Evolutionary conservation across 2,797 vertebrate genomes (phyloP).

Genomic region (Bryconaethiops microstoma): DNA sequence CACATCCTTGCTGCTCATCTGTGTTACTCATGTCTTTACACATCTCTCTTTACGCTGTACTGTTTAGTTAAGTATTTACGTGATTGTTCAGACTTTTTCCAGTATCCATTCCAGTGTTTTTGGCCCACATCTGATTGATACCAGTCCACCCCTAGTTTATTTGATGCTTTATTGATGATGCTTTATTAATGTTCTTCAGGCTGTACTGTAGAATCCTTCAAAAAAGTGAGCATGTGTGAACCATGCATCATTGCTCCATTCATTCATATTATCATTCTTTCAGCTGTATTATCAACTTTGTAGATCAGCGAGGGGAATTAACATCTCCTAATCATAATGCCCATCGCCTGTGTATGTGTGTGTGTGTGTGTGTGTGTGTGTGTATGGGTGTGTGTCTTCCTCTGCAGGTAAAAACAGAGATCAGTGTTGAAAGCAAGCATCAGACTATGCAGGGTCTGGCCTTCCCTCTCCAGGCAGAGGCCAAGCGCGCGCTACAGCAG

Average conservation of each 20-base stretch:
- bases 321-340: background rate
- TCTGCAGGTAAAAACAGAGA: conserved; percentile 91
- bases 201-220: background rate
- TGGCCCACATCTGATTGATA: too few species aligned
- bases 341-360: background rate
- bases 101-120: too few species aligned
- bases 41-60: too few species aligned
- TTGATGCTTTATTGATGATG: too few species aligned
- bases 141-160: too few species aligned
- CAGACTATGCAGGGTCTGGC: conserved; percentile 94
- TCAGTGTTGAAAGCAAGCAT: conserved; percentile 93
- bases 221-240: conserved; percentile 4
- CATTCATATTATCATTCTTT: background rate
- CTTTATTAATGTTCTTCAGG: background rate
- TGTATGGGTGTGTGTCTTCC: conserved; percentile 55
- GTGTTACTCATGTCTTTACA: too few species aligned
- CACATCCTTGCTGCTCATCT: too few species aligned
- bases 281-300: background rate
- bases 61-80: too few species aligned
- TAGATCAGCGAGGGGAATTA: background rate
- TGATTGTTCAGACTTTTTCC: too few species aligned
- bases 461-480: conserved; percentile 89
- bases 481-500: conserved; percentile 86
- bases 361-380: conserved; percentile 43
- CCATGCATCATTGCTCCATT: conserved; percentile 1